Conservation (phyloP, 1,140 invertebrate genomes). For the Diprion similis region DNA sequence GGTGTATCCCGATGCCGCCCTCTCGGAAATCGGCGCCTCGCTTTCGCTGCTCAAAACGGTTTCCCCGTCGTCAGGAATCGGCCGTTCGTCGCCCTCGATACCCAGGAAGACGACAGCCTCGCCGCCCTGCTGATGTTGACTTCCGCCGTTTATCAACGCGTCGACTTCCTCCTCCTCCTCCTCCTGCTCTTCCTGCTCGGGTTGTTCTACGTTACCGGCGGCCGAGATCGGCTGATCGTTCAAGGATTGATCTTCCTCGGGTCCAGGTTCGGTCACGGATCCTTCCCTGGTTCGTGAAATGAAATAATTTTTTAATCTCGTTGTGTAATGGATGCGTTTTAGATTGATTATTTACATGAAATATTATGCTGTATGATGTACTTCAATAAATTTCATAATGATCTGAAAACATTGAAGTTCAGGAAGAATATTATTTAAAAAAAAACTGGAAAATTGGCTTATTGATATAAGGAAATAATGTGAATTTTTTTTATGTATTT, state of each 20-base stretch:
- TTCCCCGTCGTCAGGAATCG: constrained; percentile 13
- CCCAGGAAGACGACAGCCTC: not conserved
- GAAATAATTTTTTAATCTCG: constrained; percentile 12
- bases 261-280: constrained; percentile 46
- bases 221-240: not conserved
- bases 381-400: no score
- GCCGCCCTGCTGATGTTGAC: not conserved
- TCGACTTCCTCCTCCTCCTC: not conserved
- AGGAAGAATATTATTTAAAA: no score
- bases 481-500: no score
- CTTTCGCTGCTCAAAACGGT: constrained; percentile 44
- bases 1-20: constrained; percentile 51
- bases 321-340: no score
- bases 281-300: constrained; percentile 46
- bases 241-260: constrained; percentile 45
- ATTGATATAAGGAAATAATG: no score
- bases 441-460: no score
- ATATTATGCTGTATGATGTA: no score
- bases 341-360: no score
- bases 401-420: no score
- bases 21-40: constrained; percentile 59
- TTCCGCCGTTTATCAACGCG: constrained; percentile 1
- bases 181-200: no score
- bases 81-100: constrained; percentile 25
- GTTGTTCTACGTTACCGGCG: not conserved